Percentiles rank a stretch among this genome's conserved stretches.
These are phyloP conservation scores for Mamestra brassicae DNA, from an alignment of 2,888 invertebrate genomes.

Conservation along the genomic window DNA sequence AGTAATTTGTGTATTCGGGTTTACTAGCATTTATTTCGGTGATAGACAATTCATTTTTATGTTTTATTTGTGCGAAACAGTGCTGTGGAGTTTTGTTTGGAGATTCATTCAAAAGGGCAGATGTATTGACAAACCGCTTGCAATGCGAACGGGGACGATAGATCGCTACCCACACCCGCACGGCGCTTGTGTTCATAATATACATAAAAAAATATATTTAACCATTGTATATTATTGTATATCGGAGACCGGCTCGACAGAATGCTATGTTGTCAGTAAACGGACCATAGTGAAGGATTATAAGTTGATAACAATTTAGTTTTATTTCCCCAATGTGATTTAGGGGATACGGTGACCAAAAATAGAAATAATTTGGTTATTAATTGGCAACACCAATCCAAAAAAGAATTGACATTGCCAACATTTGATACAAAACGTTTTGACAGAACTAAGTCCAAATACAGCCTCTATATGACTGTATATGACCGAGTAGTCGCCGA, in stretches of 20 bases:
- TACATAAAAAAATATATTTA: conserved; percentile 70
- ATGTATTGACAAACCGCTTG: conserved; percentile 77
- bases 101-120: conserved; percentile 80
- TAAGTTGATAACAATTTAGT: neutral
- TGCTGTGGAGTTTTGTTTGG: conserved; percentile 50
- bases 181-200: conserved; percentile 60
- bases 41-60: conserved; percentile 22
- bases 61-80: conserved; percentile 52
- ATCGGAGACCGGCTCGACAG: conserved; percentile 81
- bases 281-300: conserved; percentile 9
- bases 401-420: conserved; percentile 35
- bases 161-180: conserved; percentile 61
- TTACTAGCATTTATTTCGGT: conserved; percentile 38
- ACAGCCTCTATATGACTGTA: neutral
- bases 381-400: conserved; percentile 36
- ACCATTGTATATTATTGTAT: conserved; percentile 84
- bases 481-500: neutral
- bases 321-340: neutral
- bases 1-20: neutral
- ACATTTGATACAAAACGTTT: neutral
- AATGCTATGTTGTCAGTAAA: conserved; percentile 74
- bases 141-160: conserved; percentile 70
- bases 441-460: neutral
- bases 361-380: neutral
- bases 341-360: neutral